A percentile compares a stretch with the other conserved stretches of the same genome.
These are phyloP conservation scores for Ageneiosus marmoratus DNA, from an alignment of 2,113 vertebrate species.

Conservation along the genomic window DNA sequence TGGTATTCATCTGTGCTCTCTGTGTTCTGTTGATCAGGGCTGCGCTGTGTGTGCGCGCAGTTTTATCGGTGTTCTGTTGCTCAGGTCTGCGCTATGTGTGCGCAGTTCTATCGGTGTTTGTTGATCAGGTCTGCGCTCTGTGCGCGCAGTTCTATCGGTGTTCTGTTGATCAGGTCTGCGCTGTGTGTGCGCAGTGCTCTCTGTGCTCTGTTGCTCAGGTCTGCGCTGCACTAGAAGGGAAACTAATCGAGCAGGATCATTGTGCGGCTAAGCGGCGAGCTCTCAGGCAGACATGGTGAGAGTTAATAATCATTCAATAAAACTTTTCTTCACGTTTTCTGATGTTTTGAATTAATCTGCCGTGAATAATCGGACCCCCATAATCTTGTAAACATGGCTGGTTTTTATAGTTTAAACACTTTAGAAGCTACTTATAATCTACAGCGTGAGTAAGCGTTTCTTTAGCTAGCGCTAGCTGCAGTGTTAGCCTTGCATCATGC, in stretches of 20 bases:
- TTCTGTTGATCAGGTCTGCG: background rate
- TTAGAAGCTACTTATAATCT: too few species aligned
- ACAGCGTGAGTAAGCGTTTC: constrained; percentile 36
- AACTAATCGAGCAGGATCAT: constrained; percentile 49
- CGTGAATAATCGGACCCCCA: too few species aligned
- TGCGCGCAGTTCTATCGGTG: background rate
- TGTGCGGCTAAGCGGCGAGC: constrained; percentile 22
- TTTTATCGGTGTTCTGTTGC: background rate
- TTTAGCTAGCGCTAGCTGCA: background rate
- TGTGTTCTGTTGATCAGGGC: background rate
- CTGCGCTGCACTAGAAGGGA: constrained; percentile 5
- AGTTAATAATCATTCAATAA: constrained; percentile 35
- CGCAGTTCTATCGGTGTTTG: background rate
- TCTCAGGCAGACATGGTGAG: constrained; percentile 67
- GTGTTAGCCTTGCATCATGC: background rate
- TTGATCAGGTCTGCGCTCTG: background rate
- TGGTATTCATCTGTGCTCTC: background rate
- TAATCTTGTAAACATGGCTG: rapidly evolving
- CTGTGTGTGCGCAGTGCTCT: background rate
- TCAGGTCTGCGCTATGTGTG: background rate
- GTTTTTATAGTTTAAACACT: background rate
- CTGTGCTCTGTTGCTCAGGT: constrained; percentile 21
- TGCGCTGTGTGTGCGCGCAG: background rate
- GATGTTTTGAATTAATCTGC: background rate
- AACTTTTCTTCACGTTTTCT: background rate